Percentiles rank a stretch among this genome's conserved stretches.
These are phyloP conservation scores for Odontocolon sp. DNA, from an alignment of 2,888 invertebrate genomes.

Conservation along the genomic window DNA sequence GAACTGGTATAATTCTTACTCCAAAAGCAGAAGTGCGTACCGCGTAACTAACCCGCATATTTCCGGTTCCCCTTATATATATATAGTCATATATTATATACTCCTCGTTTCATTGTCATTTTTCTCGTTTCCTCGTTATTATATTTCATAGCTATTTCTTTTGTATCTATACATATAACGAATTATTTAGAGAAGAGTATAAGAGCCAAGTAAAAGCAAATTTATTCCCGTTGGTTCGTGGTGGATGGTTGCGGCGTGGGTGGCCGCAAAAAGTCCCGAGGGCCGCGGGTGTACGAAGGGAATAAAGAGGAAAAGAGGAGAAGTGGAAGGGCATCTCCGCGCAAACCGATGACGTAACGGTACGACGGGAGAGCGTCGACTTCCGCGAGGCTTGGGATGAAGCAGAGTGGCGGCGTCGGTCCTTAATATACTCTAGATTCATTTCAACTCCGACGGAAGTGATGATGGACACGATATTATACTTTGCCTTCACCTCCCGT, in stretches of 20 bases:
- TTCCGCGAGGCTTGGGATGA: conserved; percentile 38
- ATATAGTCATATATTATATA: too few species aligned
- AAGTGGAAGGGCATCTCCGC: conserved; percentile 25
- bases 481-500: conserved; percentile 23
- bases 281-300: background rate
- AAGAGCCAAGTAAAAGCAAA: background rate
- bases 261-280: conserved; percentile 58
- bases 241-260: conserved; percentile 45
- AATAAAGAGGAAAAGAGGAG: conserved; percentile 4
- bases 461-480: conserved; percentile 68
- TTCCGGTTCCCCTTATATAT: conserved; percentile 26
- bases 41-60: background rate
- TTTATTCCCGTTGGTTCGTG: conserved; percentile 25
- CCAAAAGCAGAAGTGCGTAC: background rate
- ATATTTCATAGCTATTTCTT: background rate
- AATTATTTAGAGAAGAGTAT: background rate
- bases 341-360: conserved; percentile 46
- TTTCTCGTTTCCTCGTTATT: background rate
- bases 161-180: too few species aligned
- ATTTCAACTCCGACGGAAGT: conserved; percentile 74
- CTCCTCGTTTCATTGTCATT: background rate
- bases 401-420: conserved; percentile 24
- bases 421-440: conserved; percentile 70
- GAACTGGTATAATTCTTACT: background rate
- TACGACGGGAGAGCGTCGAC: conserved; percentile 30